A percentile compares a stretch with the other conserved stretches of the same genome.
Evolutionary conservation across 2,797 vertebrate genomes (phyloP).

Genomic region (Merluccius polli): DNA sequence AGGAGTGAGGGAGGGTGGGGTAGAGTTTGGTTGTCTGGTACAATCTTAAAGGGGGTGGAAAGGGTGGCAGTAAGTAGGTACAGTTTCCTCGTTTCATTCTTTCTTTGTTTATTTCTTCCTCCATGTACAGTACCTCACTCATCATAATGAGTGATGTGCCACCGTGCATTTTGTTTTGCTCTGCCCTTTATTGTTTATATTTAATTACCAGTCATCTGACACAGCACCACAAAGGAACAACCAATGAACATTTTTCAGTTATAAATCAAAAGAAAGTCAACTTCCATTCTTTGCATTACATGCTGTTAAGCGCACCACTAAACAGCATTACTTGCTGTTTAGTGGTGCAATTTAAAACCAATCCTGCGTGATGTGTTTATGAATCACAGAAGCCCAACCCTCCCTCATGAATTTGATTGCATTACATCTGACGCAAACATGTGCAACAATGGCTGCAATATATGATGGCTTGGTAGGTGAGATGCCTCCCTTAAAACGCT

Average conservation of each 20-base stretch:
- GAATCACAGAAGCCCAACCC: background rate
- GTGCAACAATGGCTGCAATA: background rate
- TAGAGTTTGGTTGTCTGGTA: slow-evolving; percentile 21
- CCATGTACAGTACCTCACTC: background rate
- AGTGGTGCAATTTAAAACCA: background rate
- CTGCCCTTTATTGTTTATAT: background rate
- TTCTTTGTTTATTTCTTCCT: background rate
- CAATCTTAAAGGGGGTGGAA: slow-evolving; percentile 36
- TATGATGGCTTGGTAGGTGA: background rate
- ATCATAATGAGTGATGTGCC: background rate
- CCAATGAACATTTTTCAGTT: background rate
- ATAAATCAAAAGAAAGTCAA: background rate
- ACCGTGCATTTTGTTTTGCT: background rate
- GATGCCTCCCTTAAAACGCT: background rate
- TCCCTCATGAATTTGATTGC: background rate
- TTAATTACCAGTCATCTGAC: background rate
- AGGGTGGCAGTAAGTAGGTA: slow-evolving; percentile 33
- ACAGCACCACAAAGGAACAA: background rate
- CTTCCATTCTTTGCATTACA: background rate
- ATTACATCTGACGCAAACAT: background rate
- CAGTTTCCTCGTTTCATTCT: slow-evolving; percentile 10
- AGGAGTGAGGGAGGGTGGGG: slow-evolving; percentile 29
- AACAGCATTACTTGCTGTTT: background rate
- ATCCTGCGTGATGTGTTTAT: background rate
- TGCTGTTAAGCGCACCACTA: no score